A percentile compares a stretch with the other conserved stretches of the same genome.
Conservation (phyloP, 1,140 invertebrate species). For the Gonioctena quinquepunctata region DNA sequence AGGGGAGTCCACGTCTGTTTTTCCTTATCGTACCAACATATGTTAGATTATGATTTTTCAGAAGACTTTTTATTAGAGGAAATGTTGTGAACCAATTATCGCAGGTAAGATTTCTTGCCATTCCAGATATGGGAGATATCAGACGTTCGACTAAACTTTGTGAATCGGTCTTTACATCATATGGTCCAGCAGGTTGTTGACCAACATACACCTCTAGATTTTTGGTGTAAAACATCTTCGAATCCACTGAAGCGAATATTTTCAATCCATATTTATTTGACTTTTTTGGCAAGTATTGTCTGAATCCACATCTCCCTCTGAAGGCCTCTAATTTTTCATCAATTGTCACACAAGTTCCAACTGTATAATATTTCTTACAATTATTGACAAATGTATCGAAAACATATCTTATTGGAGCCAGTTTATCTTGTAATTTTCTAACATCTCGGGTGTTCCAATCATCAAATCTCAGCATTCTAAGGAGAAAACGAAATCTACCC, state of each 20-base stretch:
- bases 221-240: neutral
- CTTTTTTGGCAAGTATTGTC: slow-evolving; percentile 18
- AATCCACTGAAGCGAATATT: slow-evolving; percentile 19
- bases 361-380: slow-evolving; percentile 32
- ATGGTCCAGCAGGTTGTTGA: neutral
- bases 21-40: slow-evolving; percentile 28
- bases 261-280: slow-evolving; percentile 55
- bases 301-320: slow-evolving; percentile 32
- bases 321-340: slow-evolving; percentile 38
- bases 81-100: slow-evolving; percentile 33
- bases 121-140: neutral
- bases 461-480: slow-evolving; percentile 59
- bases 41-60: slow-evolving; percentile 20
- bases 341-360: slow-evolving; percentile 20
- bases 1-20: slow-evolving; percentile 20
- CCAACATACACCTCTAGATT: slow-evolving; percentile 15
- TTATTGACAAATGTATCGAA: slow-evolving; percentile 45
- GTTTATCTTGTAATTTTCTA: slow-evolving; percentile 34
- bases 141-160: neutral
- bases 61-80: slow-evolving; percentile 8
- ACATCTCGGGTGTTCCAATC: slow-evolving; percentile 46
- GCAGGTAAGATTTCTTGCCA: slow-evolving; percentile 21
- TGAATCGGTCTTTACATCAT: neutral
- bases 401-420: slow-evolving; percentile 35
- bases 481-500: slow-evolving; percentile 34